A percentile compares a stretch with the other conserved stretches of the same genome.
Conservation (phyloP, 2,797 vertebrate species). For the Phoxinus dragarum region DNA sequence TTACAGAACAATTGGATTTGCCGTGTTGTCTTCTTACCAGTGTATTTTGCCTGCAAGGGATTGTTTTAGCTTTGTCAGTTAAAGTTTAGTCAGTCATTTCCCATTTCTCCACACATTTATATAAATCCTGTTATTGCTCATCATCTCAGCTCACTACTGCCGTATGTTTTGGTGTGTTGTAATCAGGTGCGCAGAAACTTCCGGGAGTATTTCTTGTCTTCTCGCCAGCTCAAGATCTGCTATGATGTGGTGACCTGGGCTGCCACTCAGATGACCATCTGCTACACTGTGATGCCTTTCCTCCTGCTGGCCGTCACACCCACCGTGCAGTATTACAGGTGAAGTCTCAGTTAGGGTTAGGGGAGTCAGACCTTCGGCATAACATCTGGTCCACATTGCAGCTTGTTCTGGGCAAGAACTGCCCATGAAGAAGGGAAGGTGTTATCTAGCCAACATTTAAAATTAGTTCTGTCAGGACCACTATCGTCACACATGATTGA, state of each 20-base stretch:
- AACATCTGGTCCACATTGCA: not conserved
- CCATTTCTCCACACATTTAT: not conserved
- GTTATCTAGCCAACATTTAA: not conserved
- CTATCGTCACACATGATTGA: not conserved
- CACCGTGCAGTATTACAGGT: constrained; percentile 90
- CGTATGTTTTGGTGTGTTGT: not conserved
- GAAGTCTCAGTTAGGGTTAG: constrained; percentile 16
- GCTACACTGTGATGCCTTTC: constrained; percentile 91
- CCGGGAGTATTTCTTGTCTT: constrained; percentile 84
- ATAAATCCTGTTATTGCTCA: not conserved
- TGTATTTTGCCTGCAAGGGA: not conserved
- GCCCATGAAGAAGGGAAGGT: not conserved
- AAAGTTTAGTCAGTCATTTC: not conserved
- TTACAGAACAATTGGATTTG: not conserved
- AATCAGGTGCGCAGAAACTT: constrained; percentile 85
- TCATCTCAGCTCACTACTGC: constrained; percentile 15
- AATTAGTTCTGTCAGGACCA: not conserved
- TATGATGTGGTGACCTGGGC: constrained; percentile 90
- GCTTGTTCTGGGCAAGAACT: not conserved
- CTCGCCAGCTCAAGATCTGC: constrained; percentile 74
- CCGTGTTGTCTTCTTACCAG: not conserved
- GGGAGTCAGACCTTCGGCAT: not conserved
- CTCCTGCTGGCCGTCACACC: constrained; percentile 88
- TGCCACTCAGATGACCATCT: constrained; percentile 88
- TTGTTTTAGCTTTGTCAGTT: not conserved